Evolutionary conservation across 2,797 vertebrate genomes (phyloP), one percentile per base, ranked within the genome.

Genomic region (Meda fulgida): DNA sequence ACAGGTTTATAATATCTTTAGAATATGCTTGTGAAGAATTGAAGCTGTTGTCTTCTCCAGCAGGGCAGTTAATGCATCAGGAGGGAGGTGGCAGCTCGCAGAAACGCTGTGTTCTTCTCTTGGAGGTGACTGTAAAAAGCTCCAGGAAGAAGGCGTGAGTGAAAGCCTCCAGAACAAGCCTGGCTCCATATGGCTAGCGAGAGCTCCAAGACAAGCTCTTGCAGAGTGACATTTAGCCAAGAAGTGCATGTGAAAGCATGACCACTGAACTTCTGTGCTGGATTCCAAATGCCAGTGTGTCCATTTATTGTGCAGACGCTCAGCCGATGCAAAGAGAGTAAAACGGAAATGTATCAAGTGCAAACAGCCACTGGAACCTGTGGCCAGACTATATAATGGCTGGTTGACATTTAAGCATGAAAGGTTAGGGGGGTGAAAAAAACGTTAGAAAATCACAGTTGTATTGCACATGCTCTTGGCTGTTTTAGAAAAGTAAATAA

Each of bases 181-280:
- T 83, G 78, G 60, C 86, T 88, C 90, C 88, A 89, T 89, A 86
- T 87, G 89, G 87, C 67, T 67, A 81, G 80, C 43, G 80, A 84
- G 77, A 84, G 80, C 84, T 91, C 84, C 80, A 70, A 87, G 78
- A 87, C 85, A 76, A 86, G 73, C 85, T 89, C 89, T 85, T 77
- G 87, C 89, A 88, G 89, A 67, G 87, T 89, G 89, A 89, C 89
- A 89, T 89, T 89, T 89, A 88, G 69, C 73, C 73, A 80, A 87
- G 72, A 85, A 88, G 84, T 78, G 67, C 66, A 71, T 60, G 83
- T 83, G 81, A 89, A 88, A 88, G 84, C 81, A 88, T 70, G 80
- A 86, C 86, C 87, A 70, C 66, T 79, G 87, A 84, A 86, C 84
- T 87, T 84, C 72, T 84, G 81, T 81, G 72, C 83, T 36, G 70